Percentiles rank a stretch among this genome's conserved stretches.
Evolutionary conservation across 2,113 vertebrate genomes (phyloP).

Genomic region (Psophia crepitans): DNA sequence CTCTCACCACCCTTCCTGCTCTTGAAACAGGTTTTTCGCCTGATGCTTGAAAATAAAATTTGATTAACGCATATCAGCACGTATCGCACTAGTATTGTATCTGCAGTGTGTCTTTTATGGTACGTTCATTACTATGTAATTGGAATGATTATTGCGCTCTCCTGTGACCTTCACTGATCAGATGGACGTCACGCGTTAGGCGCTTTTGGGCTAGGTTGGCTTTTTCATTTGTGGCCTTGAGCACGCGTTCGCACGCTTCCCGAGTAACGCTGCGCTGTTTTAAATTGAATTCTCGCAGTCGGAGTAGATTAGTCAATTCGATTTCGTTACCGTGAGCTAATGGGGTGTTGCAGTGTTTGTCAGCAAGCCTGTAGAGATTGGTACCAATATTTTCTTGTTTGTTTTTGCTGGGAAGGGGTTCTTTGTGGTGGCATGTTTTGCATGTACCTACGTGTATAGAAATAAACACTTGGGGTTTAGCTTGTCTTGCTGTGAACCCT

Average conservation of each 20-base stretch:
- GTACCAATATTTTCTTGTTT: neutral
- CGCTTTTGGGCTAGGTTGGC: neutral
- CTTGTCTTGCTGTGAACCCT: neutral
- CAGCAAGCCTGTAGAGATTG: neutral
- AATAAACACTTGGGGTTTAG: fast-evolving
- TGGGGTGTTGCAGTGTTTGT: neutral
- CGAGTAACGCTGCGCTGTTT: neutral
- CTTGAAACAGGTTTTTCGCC: neutral
- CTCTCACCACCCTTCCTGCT: neutral
- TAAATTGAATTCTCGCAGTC: neutral
- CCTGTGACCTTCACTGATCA: neutral
- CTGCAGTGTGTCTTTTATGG: neutral
- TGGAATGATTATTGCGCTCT: neutral
- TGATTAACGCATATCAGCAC: fast-evolving
- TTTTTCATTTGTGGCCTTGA: neutral
- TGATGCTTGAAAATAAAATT: neutral
- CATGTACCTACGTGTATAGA: fast-evolving
- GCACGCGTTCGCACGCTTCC: neutral
- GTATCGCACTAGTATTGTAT: fast-evolving
- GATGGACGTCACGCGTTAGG: fast-evolving
- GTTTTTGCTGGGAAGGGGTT: neutral
- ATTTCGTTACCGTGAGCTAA: fast-evolving
- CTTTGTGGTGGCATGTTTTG: neutral
- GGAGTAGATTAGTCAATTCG: neutral
- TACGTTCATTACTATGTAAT: fast-evolving